A percentile compares a stretch with the other conserved stretches of the same genome.
Conservation (phyloP, 1,140 invertebrate genomes). For the Drosophila sulfurigaster region DNA sequence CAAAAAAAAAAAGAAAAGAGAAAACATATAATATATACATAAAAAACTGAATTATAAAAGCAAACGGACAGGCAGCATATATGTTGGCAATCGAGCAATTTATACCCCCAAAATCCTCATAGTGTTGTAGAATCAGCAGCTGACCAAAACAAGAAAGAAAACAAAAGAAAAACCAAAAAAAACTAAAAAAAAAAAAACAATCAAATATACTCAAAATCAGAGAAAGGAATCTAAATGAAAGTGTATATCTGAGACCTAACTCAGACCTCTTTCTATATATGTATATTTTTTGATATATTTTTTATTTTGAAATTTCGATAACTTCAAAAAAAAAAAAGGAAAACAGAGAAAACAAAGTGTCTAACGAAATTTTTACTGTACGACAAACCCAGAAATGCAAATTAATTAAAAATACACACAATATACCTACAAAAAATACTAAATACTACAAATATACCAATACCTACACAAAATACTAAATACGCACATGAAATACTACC, state of each 20-base stretch:
- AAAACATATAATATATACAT: constrained; percentile 28
- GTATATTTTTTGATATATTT: constrained; percentile 25
- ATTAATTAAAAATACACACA: constrained; percentile 14
- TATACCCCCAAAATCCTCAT: constrained; percentile 48
- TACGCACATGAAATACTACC: not conserved
- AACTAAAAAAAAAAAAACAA: constrained; percentile 1
- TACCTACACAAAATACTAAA: not conserved
- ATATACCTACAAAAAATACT: constrained; percentile 15
- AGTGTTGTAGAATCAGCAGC: constrained; percentile 59
- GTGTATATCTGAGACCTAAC: constrained; percentile 11
- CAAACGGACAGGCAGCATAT: constrained; percentile 83
- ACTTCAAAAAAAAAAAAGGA: constrained; percentile 39
- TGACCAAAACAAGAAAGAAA: constrained; percentile 21
- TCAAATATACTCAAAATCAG: constrained; percentile 4
- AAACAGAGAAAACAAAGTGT: constrained; percentile 30
- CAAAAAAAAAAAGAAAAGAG: constrained; percentile 56
- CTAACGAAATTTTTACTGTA: constrained; percentile 42
- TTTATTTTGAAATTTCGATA: constrained; percentile 58
- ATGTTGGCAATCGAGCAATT: constrained; percentile 85
- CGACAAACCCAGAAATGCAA: constrained; percentile 22
- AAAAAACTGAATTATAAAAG: constrained; percentile 55
- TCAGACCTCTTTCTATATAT: not conserved
- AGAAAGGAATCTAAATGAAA: not conserved
- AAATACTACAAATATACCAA: constrained; percentile 24
- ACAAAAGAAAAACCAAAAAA: constrained; percentile 3